These are phyloP conservation scores for Chiridota heheva DNA, from an alignment of 35 echinoderm and acorn worm species.

Conservation along the genomic window DNA sequence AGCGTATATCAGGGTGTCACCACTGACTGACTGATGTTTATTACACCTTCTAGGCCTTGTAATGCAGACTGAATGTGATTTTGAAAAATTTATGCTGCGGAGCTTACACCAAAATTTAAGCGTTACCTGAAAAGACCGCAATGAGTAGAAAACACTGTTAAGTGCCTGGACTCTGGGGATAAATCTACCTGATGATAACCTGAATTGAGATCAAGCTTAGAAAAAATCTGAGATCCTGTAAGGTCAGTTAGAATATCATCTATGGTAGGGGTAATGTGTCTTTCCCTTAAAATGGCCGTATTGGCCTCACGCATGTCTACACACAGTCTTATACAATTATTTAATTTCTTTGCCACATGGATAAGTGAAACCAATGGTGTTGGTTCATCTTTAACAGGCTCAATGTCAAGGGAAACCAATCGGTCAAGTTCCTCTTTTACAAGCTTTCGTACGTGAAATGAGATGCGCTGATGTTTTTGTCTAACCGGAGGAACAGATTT, in stretches of 20 bases:
- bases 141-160: conserved; percentile 38
- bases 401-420: background rate
- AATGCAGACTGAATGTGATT: conserved; percentile 30
- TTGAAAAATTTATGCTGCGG: conserved; percentile 58
- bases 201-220: conserved; percentile 25
- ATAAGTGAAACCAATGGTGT: background rate
- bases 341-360: background rate
- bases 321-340: conserved; percentile 13
- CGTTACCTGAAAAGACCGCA: conserved; percentile 24
- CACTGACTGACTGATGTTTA: conserved; percentile 38
- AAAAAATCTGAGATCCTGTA: background rate
- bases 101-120: conserved; percentile 57
- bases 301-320: conserved; percentile 20
- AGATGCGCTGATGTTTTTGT: too few relatives aligned
- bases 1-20: conserved; percentile 12
- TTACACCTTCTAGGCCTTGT: conserved; percentile 17
- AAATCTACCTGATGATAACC: conserved; percentile 25
- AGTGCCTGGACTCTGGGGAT: conserved; percentile 12
- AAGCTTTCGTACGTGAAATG: too few relatives aligned
- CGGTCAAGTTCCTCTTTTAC: too few relatives aligned
- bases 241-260: conserved; percentile 20
- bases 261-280: conserved; percentile 19
- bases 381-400: background rate
- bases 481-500: background rate
- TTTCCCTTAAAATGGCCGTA: conserved; percentile 14